Evolutionary conservation across 2,888 invertebrate genomes (phyloP), one percentile per base, ranked within the genome.

Genomic region (Tenthredo mesomela): DNA sequence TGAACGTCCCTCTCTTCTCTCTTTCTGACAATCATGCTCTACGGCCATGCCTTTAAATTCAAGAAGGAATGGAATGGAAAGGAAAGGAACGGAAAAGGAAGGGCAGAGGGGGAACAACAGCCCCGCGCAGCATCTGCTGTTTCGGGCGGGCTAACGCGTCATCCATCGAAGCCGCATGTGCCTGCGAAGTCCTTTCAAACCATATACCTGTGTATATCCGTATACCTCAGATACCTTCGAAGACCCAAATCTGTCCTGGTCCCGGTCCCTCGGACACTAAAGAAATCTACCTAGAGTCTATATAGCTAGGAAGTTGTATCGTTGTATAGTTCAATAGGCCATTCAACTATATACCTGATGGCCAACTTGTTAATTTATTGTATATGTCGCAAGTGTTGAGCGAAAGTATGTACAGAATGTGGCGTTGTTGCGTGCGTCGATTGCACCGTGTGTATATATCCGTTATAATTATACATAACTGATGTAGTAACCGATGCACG

Each of bases 321-420:
- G n/a, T n/a, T n/a, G n/a, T 25, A 47, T 54, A 54, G 77, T 54
- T 77, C 47, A 50, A 54, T n/a, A 50, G 47, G 40, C 15, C 47
- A 25, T 47, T 15, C 29, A 77, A 77, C 77, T 50, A 33, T 2
- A 33, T 33, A 77, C 50, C 77, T 77, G 77, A 50, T n/a, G 33
- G 50, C 50, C 50, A 50, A 50, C 50, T 77, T 77, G 54, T 50
- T 54, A 77, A 77, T 77, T 77, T 29, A 50, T 77, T n/a, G 33
- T 75, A 47, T 75, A 47, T 77, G 50, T 77, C 77, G 77, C 50
- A 77, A n/a, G 47, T 29, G 77, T 33, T 18, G 54, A 77, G 77
- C 50, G 77, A 77, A 77, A 77, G 77, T 54, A 77, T 77, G 77
- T 54, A 77, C 50, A 77, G 77, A 77, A 77, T 77, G 77, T 54